These are phyloP conservation scores for Standfussiana lucernea DNA, from an alignment of 2,888 invertebrate genomes.

Conservation along the genomic window DNA sequence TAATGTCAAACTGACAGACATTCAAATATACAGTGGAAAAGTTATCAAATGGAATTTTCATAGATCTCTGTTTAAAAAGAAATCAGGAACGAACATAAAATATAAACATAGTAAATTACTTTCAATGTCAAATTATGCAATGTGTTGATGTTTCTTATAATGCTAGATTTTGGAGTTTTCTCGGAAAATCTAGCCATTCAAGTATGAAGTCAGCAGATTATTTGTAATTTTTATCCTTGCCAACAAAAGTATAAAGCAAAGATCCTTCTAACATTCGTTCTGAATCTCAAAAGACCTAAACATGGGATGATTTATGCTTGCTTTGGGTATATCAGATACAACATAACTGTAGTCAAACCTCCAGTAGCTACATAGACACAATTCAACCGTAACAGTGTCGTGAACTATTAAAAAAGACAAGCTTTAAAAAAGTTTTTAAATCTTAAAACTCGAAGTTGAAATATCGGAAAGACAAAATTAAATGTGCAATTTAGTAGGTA, in stretches of 20 bases:
- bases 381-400: background rate
- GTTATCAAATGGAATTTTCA: conserved; percentile 74
- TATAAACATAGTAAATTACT: conserved; percentile 48
- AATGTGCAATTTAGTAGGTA: too few relatives aligned
- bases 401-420: background rate
- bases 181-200: background rate
- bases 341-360: background rate
- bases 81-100: conserved; percentile 39
- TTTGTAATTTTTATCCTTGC: background rate
- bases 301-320: too few relatives aligned
- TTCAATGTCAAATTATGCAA: conserved; percentile 50
- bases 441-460: background rate
- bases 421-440: too few relatives aligned
- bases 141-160: conserved; percentile 24
- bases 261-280: background rate
- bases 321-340: background rate
- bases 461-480: background rate
- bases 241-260: background rate
- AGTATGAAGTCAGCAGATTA: background rate
- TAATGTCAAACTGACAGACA: conserved; percentile 72
- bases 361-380: background rate
- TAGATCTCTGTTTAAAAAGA: conserved; percentile 43
- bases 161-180: conserved; percentile 16
- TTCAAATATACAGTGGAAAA: conserved; percentile 71
- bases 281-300: background rate